phyloP scores from a whole-genome alignment of 2,888 invertebrate genomes.

The Amiota mariae region DNA sequence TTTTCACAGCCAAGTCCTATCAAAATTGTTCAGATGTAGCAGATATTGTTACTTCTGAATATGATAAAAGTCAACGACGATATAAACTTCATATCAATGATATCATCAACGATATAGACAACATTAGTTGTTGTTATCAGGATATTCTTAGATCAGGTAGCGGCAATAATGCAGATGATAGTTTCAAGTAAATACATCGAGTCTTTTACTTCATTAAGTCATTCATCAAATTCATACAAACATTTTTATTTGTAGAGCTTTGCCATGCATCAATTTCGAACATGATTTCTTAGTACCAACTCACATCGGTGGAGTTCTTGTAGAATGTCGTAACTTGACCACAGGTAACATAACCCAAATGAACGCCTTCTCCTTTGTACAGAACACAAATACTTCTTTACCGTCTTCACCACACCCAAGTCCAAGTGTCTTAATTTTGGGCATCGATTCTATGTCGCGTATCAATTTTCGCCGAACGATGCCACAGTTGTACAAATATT shows the following conservation, averaged over 20 bases:
- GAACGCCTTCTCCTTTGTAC: constrained; percentile 76
- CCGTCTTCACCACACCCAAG: constrained; percentile 44
- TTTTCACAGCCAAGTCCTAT: constrained; percentile 74
- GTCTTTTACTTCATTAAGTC: constrained; percentile 18
- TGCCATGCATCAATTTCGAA: constrained; percentile 51
- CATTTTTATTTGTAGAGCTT: neutral
- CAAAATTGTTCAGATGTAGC: constrained; percentile 73
- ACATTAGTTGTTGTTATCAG: constrained; percentile 65
- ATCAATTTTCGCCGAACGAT: constrained; percentile 84
- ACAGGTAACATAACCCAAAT: constrained; percentile 57
- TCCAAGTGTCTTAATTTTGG: constrained; percentile 83
- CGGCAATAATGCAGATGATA: constrained; percentile 52
- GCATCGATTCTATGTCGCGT: constrained; percentile 89
- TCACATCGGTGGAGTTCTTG: constrained; percentile 57
- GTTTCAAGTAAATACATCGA: constrained; percentile 53
- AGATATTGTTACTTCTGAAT: constrained; percentile 58
- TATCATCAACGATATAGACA: neutral
- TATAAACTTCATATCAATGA: neutral
- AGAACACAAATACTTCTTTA: constrained; percentile 44
- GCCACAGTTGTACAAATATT: constrained; percentile 79
- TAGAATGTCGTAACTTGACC: constrained; percentile 70
- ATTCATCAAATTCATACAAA: neutral
- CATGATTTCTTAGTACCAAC: constrained; percentile 57
- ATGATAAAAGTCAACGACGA: constrained; percentile 40
- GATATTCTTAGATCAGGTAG: constrained; percentile 62